Percentiles rank a stretch among this genome's conserved stretches.
Conservation (phyloP, 2,113 vertebrate genomes). For the Chauna torquata region DNA sequence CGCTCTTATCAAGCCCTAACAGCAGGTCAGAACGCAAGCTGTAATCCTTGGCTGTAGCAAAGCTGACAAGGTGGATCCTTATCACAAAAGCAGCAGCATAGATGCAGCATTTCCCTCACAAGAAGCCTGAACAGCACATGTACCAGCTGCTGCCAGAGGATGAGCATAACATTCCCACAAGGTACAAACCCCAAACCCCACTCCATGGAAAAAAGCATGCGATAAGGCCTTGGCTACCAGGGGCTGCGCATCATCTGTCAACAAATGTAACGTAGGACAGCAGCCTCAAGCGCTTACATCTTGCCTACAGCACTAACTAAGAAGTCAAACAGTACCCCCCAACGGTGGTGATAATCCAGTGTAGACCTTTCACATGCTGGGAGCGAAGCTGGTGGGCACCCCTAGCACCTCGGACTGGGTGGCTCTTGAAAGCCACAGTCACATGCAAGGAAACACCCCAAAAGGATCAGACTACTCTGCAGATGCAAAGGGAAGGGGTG, state of each 20-base stretch:
- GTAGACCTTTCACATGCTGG: neutral
- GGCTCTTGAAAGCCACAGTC: neutral
- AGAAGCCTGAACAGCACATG: neutral
- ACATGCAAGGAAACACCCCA: neutral
- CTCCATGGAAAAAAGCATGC: neutral
- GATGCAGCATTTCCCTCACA: neutral
- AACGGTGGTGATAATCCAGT: neutral
- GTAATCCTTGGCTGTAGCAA: neutral
- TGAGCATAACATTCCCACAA: neutral
- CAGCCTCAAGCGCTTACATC: neutral
- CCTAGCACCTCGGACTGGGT: neutral
- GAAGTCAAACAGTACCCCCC: neutral
- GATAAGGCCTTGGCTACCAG: neutral
- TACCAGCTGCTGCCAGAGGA: neutral
- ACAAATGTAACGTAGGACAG: neutral
- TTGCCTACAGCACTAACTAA: neutral
- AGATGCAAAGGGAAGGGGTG: neutral
- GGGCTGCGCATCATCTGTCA: neutral
- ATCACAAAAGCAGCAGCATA: slow-evolving; percentile 5
- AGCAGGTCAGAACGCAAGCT: neutral
- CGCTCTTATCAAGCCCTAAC: neutral
- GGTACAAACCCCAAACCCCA: neutral
- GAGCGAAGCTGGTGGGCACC: neutral
- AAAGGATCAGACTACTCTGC: neutral
- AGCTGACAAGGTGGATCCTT: neutral